phyloP scores from a whole-genome alignment of 2,888 invertebrate species.

The Ariolimax columbianus region DNA sequence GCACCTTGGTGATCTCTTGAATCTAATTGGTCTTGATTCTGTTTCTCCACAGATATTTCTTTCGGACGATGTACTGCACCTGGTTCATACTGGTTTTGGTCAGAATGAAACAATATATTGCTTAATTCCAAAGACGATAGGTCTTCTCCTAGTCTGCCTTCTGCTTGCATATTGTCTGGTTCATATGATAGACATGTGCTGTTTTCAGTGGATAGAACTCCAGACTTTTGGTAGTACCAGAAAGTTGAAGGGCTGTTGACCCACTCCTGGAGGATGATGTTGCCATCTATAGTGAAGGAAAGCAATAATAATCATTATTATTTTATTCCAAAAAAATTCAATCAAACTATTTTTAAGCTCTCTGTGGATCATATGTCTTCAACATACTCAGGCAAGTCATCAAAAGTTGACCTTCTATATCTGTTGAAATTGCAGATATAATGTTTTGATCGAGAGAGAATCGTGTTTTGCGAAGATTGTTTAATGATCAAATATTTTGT shows the following conservation, averaged over 20 bases:
- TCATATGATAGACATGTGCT: not conserved
- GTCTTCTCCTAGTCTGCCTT: not conserved
- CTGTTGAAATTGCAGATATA: too few relatives aligned
- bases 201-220: not conserved
- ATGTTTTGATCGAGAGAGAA: too few relatives aligned
- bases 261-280: not conserved
- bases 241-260: not conserved
- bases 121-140: not conserved
- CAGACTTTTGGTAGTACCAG: slow-evolving; percentile 10
- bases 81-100: not conserved
- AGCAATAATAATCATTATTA: not conserved
- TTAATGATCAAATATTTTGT: too few relatives aligned
- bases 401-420: too few relatives aligned
- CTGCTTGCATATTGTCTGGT: not conserved
- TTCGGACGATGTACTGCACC: not conserved
- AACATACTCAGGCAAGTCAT: too few relatives aligned
- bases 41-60: too few relatives aligned
- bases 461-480: too few relatives aligned
- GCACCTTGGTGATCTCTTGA: too few relatives aligned
- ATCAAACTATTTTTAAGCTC: too few relatives aligned
- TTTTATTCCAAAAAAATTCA: too few relatives aligned
- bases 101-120: not conserved
- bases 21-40: not conserved
- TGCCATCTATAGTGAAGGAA: not conserved
- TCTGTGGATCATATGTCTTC: too few relatives aligned